phyloP scores from a whole-genome alignment of 2,888 invertebrate species.

The Latrodectus hesperus region DNA sequence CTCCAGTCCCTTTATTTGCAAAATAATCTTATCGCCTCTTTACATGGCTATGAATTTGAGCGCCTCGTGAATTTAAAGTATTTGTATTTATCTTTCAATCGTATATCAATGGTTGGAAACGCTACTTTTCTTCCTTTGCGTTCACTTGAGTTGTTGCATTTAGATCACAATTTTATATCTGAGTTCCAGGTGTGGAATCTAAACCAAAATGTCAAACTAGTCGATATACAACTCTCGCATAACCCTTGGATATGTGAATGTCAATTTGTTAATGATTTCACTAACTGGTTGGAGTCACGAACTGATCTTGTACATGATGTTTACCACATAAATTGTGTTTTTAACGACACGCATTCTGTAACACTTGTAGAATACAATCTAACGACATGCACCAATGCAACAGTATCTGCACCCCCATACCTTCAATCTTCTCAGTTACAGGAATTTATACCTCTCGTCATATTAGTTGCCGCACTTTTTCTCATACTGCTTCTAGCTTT shows the following conservation, averaged over 20 bases:
- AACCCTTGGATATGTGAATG: slow-evolving; percentile 91
- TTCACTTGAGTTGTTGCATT: slow-evolving; percentile 81
- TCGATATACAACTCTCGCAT: slow-evolving; percentile 77
- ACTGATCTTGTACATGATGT: slow-evolving; percentile 75
- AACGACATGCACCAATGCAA: slow-evolving; percentile 69
- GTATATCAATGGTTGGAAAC: slow-evolving; percentile 82
- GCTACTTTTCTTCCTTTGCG: slow-evolving; percentile 82
- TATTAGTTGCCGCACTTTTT: slow-evolving; percentile 35
- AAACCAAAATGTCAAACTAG: slow-evolving; percentile 68
- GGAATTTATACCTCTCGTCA: slow-evolving; percentile 56
- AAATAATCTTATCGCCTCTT: slow-evolving; percentile 82
- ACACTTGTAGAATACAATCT: slow-evolving; percentile 69
- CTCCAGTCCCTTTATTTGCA: slow-evolving; percentile 85
- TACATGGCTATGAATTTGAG: slow-evolving; percentile 87
- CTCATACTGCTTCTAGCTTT: slow-evolving; percentile 74
- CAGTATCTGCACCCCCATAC: slow-evolving; percentile 56
- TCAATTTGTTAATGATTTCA: slow-evolving; percentile 83
- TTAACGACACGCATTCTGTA: slow-evolving; percentile 70
- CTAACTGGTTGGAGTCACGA: slow-evolving; percentile 84
- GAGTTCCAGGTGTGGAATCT: slow-evolving; percentile 82
- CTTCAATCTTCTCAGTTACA: slow-evolving; percentile 53
- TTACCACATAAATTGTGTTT: slow-evolving; percentile 69
- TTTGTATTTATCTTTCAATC: slow-evolving; percentile 84
- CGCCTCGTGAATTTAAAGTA: slow-evolving; percentile 83
- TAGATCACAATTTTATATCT: slow-evolving; percentile 84